Conservation (phyloP, 92 coral and sea anemone species). For the Micromussa lordhowensis region DNA sequence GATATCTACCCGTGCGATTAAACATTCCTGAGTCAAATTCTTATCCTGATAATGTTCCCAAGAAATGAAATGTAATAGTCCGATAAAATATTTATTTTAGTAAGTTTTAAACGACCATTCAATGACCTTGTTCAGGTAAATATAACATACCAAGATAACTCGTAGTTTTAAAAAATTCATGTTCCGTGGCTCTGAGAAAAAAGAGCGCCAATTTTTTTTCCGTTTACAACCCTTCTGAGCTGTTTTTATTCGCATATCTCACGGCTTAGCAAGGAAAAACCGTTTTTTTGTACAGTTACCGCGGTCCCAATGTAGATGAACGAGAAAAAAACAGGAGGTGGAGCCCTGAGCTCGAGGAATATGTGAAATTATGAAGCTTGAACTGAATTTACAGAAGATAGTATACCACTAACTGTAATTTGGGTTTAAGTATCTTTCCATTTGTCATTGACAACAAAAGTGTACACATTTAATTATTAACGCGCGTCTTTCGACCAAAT, state of each 20-base stretch:
- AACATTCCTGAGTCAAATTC: not conserved
- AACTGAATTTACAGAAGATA: not conserved
- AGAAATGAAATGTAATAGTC: not conserved
- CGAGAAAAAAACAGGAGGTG: not conserved
- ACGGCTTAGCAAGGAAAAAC: too few relatives aligned
- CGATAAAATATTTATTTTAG: constrained; percentile 5
- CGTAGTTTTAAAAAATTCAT: not conserved
- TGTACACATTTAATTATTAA: constrained; percentile 32
- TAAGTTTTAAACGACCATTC: not conserved
- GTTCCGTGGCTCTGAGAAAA: not conserved
- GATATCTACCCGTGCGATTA: not conserved
- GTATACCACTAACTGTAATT: not conserved
- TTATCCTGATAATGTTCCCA: not conserved
- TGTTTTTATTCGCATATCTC: too few relatives aligned
- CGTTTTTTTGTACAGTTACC: too few relatives aligned
- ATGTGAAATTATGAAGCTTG: not conserved
- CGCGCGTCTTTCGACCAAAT: not conserved
- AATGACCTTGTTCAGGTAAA: not conserved
- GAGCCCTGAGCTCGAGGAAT: not conserved
- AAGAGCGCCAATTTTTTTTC: not conserved
- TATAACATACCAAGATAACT: not conserved
- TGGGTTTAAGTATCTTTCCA: constrained; percentile 9
- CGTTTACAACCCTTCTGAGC: not conserved
- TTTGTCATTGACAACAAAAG: not conserved
- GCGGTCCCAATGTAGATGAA: not conserved